Base-by-base conservation (phyloP, 2,113 vertebrate species). In the Hucho hucho region DNA sequence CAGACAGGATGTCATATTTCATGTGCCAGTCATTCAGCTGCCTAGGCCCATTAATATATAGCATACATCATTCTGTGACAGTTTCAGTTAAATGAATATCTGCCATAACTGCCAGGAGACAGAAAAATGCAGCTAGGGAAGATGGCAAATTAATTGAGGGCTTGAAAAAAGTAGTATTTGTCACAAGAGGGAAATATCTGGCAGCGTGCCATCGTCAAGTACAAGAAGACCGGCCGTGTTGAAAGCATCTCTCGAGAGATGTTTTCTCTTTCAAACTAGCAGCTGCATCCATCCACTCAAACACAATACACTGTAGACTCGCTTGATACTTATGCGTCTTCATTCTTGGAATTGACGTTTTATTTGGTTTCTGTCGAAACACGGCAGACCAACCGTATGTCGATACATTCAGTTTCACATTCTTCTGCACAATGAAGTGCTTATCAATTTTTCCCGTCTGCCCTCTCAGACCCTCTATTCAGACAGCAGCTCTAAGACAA, bases 151-250 rank as follows among this genome's bases (percentile, higher is more conserved):
- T 75, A 83, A 81, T 80, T 84, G 73, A 87, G 73, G 59, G 66
- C 20, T 64, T 81, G 74, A 88, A 89, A 89, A 86, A 75, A 69
- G 37, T 43, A 69, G 92, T 78, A 83, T 92, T 88, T 91, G 89
- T 93, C 90, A 93, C 79, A 73, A 82, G 53, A 81, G 89, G 89
- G 84, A 88, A 91, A 94, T 91, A 93, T 91, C 87, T 92, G 91
- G 91, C 91, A 92, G 84, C 61, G 80, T 85, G 86, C 88, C 84
- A 87, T 79, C 79, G 14, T 53, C 49, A 84, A 81, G 89, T 88
- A 92, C 78, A 89, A 66, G 87, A 84, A 80, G 65, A 70, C 32
- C 3, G 6, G 83, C 3, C 82, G 70, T 79, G 84, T 87, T 72
- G 0, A 84, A 91, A 87, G 89, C 84, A 91, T 92, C 87, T 80